phyloP scores from a whole-genome alignment of 2,113 vertebrate species.

The Prionailurus viverrinus region DNA sequence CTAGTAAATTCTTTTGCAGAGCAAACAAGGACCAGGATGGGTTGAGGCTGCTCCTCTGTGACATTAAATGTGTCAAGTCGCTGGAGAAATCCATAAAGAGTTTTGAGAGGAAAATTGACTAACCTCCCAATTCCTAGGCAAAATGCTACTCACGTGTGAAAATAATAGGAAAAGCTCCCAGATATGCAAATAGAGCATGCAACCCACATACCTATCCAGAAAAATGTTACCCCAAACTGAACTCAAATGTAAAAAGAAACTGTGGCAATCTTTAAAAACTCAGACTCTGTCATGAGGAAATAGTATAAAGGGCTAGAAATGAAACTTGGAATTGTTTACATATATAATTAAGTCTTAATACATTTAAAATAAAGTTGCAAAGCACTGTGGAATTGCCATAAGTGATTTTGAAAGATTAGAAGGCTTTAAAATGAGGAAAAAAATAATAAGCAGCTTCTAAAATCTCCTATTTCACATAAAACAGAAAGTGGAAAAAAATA shows the following conservation, averaged over 20 bases:
- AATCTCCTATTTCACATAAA: slow-evolving; percentile 31
- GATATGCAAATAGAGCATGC: slow-evolving; percentile 2
- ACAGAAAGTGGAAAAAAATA: neutral
- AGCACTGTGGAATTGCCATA: neutral
- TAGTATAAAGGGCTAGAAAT: neutral
- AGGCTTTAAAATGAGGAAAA: slow-evolving; percentile 36
- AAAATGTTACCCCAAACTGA: slow-evolving; percentile 47
- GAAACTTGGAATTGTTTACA: slow-evolving; percentile 49
- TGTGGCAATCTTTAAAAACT: slow-evolving; percentile 7
- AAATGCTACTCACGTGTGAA: slow-evolving; percentile 51
- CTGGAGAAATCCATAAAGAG: neutral
- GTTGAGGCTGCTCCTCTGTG: neutral
- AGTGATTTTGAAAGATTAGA: slow-evolving; percentile 52
- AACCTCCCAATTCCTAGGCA: slow-evolving; percentile 8
- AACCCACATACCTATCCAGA: neutral
- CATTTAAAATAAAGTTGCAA: slow-evolving; percentile 47
- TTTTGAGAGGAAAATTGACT: neutral
- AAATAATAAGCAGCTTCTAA: neutral
- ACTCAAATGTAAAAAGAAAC: neutral
- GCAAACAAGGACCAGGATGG: neutral
- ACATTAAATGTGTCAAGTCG: neutral
- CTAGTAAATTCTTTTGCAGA: slow-evolving; percentile 8
- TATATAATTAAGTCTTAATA: slow-evolving; percentile 22
- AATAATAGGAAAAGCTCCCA: slow-evolving; percentile 58
- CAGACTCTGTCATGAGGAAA: neutral